Base-by-base conservation (phyloP, 1,140 invertebrate species). In the Globodera ellingtonae region DNA sequence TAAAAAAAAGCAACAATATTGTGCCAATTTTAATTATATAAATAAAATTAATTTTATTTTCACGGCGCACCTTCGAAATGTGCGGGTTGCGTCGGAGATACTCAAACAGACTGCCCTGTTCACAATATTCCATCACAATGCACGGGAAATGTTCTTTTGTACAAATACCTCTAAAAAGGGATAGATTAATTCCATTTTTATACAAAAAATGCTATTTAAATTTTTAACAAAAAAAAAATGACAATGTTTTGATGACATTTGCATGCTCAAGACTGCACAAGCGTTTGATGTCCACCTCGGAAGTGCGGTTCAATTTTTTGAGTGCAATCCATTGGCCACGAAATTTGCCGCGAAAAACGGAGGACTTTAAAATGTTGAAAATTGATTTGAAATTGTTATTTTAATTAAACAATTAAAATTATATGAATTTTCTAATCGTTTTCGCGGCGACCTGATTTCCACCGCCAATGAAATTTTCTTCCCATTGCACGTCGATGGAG, bases 211-310 rank as follows among this genome's bases (percentile, higher is more conserved):
- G 24, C 24, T 0, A 24, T 24, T 24, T 72, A 66, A 13, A 13
- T 72, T n/a, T 72, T 72, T 72, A 15, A 21, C 44, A n/a, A 1
- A 75, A 13, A 50, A 24, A 24, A 24, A 24, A 24, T 24, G 24
- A 79, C 94, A 89, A 98, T 98, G 88, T 95, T 93, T 72, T 56
- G 70, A 98, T 95, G 85, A 98, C 95, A 89, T 98, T 98, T 7
- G 94, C 94, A 90, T 99, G 97, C 89, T 98, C 95, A 48, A 99
- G 92, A 90, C 97, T 96, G 67, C 94, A 91, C 48, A 99, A 91
- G 90, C 98, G 95, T 85, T 93, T 93, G 77, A 98, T 97, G 88
- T 98, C 95, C 46, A 95, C 97, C 90, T 98, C 96, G 87, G 94
- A 94, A 83, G 94, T 93, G 85, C 98, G 95, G 78, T 84, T 84